A percentile compares a stretch with the other conserved stretches of the same genome.
Conservation (phyloP, 2,113 vertebrate genomes). For the Prochilodus magdalenae region DNA sequence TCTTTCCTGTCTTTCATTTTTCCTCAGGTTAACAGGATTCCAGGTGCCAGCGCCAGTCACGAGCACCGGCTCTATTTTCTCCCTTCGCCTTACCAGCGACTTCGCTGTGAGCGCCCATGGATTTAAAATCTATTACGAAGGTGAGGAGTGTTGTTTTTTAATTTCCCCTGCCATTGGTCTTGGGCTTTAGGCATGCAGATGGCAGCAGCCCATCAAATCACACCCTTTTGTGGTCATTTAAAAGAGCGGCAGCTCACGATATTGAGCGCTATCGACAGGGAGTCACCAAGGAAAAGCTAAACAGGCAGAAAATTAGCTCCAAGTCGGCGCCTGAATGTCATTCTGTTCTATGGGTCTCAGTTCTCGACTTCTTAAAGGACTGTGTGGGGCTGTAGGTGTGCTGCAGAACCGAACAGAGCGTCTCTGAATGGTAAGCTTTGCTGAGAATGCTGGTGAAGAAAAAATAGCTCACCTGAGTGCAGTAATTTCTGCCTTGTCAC, state of each 20-base stretch:
- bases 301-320: background rate
- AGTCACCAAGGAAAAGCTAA: constrained; percentile 15
- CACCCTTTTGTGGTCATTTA: constrained; percentile 5
- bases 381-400: background rate
- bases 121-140: constrained; percentile 98
- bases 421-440: background rate
- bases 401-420: background rate
- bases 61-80: constrained; percentile 96
- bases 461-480: background rate
- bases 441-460: background rate
- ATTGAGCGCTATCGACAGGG: constrained; percentile 5
- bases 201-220: background rate
- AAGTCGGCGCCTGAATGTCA: background rate
- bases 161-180: constrained; percentile 32
- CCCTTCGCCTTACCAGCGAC: constrained; percentile 95
- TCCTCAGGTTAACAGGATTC: constrained; percentile 95
- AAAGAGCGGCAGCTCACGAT: constrained; percentile 4
- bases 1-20: constrained; percentile 51
- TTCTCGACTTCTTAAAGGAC: background rate
- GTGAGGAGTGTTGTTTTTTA: constrained; percentile 78
- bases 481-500: background rate
- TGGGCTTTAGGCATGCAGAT: constrained; percentile 3
- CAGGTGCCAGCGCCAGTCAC: constrained; percentile 95
- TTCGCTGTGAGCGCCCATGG: constrained; percentile 99
- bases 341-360: background rate